Conservation (phyloP, 2,888 invertebrate species). For the Drosophila sordidapex region DNA sequence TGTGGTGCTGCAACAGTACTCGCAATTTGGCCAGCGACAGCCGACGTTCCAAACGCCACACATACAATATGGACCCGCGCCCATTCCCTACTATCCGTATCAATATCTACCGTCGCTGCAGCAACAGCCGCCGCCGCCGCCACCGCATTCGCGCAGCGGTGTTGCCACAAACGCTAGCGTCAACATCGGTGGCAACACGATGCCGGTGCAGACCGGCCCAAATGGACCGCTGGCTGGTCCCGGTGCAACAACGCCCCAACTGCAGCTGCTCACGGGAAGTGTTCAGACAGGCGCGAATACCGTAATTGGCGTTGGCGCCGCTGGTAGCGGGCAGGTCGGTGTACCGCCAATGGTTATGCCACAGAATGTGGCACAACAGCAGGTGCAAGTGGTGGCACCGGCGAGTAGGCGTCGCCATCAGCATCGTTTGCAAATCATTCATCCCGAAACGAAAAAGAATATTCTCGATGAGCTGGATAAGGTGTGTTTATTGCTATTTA, state of each 20-base stretch:
- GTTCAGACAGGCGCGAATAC: conserved; percentile 85
- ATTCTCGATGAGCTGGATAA: conserved; percentile 83
- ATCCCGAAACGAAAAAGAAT: conserved; percentile 85
- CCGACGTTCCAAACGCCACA: conserved; percentile 74
- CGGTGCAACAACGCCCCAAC: conserved; percentile 71
- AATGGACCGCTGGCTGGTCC: conserved; percentile 78
- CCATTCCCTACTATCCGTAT: conserved; percentile 67
- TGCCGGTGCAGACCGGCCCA: conserved; percentile 79
- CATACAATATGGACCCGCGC: conserved; percentile 72
- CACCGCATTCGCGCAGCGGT: conserved; percentile 76
- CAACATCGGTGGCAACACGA: conserved; percentile 65
- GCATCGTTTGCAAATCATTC: conserved; percentile 85
- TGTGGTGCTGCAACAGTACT: conserved; percentile 78
- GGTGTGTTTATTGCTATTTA: conserved; percentile 41
- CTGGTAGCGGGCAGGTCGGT: conserved; percentile 71
- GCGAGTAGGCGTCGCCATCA: conserved; percentile 80
- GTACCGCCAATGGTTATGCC: conserved; percentile 76
- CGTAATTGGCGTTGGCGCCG: conserved; percentile 83
- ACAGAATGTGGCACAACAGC: conserved; percentile 54
- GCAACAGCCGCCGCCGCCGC: conserved; percentile 74
- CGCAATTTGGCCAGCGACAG: conserved; percentile 75
- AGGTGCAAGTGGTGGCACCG: conserved; percentile 54
- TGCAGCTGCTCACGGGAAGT: conserved; percentile 70
- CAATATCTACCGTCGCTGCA: conserved; percentile 63
- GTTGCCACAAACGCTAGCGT: conserved; percentile 72